phyloP scores from a whole-genome alignment of 1,140 invertebrate species.

The Dreissena rostriformis region DNA sequence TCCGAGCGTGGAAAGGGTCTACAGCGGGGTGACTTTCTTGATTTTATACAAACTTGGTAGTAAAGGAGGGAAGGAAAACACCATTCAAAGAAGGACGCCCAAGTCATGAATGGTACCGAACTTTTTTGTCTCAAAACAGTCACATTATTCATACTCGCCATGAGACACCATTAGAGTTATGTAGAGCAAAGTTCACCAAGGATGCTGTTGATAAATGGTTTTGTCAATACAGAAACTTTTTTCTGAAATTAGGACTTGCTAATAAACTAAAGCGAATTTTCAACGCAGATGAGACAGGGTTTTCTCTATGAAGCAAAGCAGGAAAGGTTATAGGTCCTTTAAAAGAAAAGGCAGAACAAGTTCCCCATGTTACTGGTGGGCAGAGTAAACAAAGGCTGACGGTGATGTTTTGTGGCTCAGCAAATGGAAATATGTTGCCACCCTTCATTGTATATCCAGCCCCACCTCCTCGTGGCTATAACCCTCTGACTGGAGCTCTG shows the following conservation, averaged over 20 bases:
- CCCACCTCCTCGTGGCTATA: conserved; percentile 5
- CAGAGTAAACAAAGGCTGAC: conserved; percentile 27
- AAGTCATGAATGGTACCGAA: conserved; percentile 18
- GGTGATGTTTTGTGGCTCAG: conserved; percentile 30
- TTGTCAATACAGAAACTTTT: conserved; percentile 35
- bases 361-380: conserved; percentile 11
- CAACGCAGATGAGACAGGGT: conserved; percentile 61
- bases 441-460: conserved; percentile 44
- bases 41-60: conserved; percentile 51
- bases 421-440: conserved; percentile 39
- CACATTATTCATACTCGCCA: not conserved
- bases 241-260: conserved; percentile 16
- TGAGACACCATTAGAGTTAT: conserved; percentile 16
- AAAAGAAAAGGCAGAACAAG: not conserved
- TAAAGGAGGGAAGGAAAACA: conserved; percentile 41
- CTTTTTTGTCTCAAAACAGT: conserved; percentile 7
- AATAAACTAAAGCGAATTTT: conserved; percentile 51
- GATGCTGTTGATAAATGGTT: conserved; percentile 33
- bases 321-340: conserved; percentile 41
- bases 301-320: conserved; percentile 34
- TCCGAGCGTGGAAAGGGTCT: conserved; percentile 56
- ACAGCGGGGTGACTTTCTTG: conserved; percentile 49
- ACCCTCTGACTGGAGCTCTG: conserved; percentile 40
- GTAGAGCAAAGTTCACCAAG: conserved; percentile 27
- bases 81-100: conserved; percentile 30